A percentile compares a stretch with the other conserved stretches of the same genome.
Conservation (phyloP, 2,113 vertebrate species). For the Loxodonta africana region DNA sequence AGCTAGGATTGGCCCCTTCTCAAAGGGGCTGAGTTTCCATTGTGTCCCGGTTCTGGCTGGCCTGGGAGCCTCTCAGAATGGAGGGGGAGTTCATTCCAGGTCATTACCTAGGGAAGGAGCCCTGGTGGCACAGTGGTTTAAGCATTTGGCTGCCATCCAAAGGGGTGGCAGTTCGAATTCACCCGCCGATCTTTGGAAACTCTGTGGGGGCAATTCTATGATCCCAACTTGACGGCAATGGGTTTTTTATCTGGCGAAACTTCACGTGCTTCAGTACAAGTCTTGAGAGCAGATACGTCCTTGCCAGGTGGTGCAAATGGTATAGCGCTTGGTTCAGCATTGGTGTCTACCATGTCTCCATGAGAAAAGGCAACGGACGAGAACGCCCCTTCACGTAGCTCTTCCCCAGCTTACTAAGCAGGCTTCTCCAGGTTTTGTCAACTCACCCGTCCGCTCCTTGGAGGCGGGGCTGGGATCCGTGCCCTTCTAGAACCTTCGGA, state of each 20-base stretch:
- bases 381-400: not conserved
- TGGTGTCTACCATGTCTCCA: not conserved
- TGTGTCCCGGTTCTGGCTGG: not conserved
- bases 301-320: not conserved
- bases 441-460: not conserved
- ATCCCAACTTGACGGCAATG: too few relatives aligned
- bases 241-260: not conserved
- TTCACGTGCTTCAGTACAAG: not conserved
- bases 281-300: not conserved
- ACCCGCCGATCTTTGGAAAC: too few relatives aligned
- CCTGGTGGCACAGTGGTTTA: too few relatives aligned
- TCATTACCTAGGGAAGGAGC: not conserved
- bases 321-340: not conserved
- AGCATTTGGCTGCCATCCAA: too few relatives aligned
- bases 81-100: not conserved
- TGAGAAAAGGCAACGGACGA: not conserved
- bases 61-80: not conserved
- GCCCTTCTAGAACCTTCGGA: not conserved
- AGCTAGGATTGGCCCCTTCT: accelerated
- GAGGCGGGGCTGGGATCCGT: not conserved
- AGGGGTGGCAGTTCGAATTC: too few relatives aligned
- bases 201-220: not conserved
- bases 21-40: not conserved
- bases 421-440: not conserved
- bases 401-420: not conserved